A percentile compares a stretch with the other conserved stretches of the same genome.
phyloP scores from a whole-genome alignment of 2,888 invertebrate genomes.

The Coenonympha arcania region DNA sequence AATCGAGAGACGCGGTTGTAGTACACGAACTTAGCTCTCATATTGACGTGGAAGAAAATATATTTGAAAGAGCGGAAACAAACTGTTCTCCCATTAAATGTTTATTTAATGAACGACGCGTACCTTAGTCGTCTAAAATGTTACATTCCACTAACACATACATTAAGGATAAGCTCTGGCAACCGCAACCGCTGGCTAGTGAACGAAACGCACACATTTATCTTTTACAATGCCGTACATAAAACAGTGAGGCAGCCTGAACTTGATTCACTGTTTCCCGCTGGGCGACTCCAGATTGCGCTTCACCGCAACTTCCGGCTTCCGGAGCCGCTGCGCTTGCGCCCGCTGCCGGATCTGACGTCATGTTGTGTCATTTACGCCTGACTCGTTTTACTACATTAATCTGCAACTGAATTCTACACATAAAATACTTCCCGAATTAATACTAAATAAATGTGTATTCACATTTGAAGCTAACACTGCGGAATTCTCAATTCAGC shows the following conservation, averaged over 20 bases:
- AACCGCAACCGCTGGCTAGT: slow-evolving; percentile 36
- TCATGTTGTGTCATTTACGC: slow-evolving; percentile 42
- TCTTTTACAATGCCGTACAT: slow-evolving; percentile 60
- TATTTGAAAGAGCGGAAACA: too few species aligned
- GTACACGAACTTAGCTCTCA: too few species aligned
- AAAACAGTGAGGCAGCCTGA: slow-evolving; percentile 58
- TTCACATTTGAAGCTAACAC: too few species aligned
- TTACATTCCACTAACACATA: slow-evolving; percentile 30
- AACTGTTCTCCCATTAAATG: not conserved
- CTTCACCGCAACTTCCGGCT: slow-evolving; percentile 70
- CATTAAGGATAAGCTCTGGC: slow-evolving; percentile 38
- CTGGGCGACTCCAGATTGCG: slow-evolving; percentile 70
- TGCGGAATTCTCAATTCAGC: too few species aligned
- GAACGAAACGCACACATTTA: slow-evolving; percentile 54
- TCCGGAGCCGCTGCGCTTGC: slow-evolving; percentile 66
- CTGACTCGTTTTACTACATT: slow-evolving; percentile 17
- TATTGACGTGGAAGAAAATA: too few species aligned
- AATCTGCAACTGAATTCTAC: slow-evolving; percentile 1
- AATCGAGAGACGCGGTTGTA: too few species aligned
- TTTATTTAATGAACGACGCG: slow-evolving; percentile 4
- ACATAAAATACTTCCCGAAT: too few species aligned
- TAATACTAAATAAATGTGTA: too few species aligned
- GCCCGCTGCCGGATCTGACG: slow-evolving; percentile 48
- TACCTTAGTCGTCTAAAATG: slow-evolving; percentile 7
- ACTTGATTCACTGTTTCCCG: slow-evolving; percentile 72